Conservation (phyloP, 2,888 invertebrate genomes). For the Xestia xanthographa region DNA sequence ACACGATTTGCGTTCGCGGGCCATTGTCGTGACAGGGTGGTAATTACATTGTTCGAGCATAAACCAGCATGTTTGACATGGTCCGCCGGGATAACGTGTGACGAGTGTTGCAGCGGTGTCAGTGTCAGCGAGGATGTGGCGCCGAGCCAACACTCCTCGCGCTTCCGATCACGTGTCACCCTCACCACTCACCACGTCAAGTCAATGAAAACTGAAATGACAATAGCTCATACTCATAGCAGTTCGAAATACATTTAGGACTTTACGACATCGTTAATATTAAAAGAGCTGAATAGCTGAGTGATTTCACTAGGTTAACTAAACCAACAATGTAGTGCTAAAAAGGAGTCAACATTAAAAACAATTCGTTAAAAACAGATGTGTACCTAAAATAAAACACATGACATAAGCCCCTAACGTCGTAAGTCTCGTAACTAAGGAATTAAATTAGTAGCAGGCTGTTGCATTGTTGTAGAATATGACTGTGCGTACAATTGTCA, state of each 20-base stretch:
- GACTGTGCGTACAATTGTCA: slow-evolving; percentile 25
- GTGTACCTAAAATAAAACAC: no score
- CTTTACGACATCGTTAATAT: slow-evolving; percentile 3
- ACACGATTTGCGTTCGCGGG: slow-evolving; percentile 28
- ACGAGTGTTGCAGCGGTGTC: slow-evolving; percentile 50
- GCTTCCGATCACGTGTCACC: slow-evolving; percentile 55
- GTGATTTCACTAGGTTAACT: slow-evolving; percentile 1
- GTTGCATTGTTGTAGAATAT: slow-evolving; percentile 19
- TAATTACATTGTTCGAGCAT: slow-evolving; percentile 39
- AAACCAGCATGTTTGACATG: slow-evolving; percentile 43
- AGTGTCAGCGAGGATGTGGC: slow-evolving; percentile 66
- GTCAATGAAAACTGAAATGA: slow-evolving; percentile 32
- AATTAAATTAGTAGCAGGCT: slow-evolving; percentile 15
- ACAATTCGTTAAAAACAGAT: no score
- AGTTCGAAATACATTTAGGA: not conserved
- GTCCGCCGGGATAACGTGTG: slow-evolving; percentile 50
- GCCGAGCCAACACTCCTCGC: slow-evolving; percentile 58
- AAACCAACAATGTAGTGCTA: not conserved
- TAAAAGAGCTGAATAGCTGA: not conserved
- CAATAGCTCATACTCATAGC: slow-evolving; percentile 7
- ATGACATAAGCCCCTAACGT: no score
- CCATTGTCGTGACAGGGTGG: slow-evolving; percentile 33
- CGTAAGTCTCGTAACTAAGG: no score
- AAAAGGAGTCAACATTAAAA: slow-evolving; percentile 20
- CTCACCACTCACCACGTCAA: no score